These are phyloP conservation scores for Rutilus rutilus DNA, from an alignment of 2,113 vertebrate genomes.

Conservation along the genomic window DNA sequence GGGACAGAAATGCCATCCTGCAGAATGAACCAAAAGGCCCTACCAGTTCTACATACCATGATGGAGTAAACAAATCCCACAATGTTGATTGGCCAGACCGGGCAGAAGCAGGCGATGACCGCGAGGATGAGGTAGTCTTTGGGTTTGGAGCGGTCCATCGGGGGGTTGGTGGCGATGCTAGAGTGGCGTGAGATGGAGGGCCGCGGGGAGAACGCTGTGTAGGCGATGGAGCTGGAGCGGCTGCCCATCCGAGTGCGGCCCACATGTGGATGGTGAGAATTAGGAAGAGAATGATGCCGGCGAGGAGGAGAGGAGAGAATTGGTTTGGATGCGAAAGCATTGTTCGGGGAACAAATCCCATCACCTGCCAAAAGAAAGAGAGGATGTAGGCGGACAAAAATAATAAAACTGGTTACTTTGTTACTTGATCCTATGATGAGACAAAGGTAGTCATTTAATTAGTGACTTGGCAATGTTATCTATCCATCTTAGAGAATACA, in stretches of 20 bases:
- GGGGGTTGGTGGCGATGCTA: constrained; percentile 80
- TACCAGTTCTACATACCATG: constrained; percentile 80
- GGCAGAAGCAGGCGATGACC: constrained; percentile 90
- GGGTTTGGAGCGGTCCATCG: constrained; percentile 81
- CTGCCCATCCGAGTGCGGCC: constrained; percentile 75
- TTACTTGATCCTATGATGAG: background rate
- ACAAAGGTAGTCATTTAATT: background rate
- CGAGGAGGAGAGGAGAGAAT: constrained; percentile 77
- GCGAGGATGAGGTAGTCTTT: constrained; percentile 89
- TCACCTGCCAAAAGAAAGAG: constrained; percentile 66
- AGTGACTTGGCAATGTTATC: background rate
- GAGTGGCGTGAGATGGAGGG: constrained; percentile 87
- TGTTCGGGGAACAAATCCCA: constrained; percentile 60
- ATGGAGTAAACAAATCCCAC: constrained; percentile 90
- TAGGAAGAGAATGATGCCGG: constrained; percentile 75
- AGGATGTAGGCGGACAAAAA: background rate
- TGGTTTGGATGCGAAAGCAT: constrained; percentile 56
- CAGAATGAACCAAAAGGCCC: background rate
- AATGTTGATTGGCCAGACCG: constrained; percentile 93
- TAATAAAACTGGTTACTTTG: background rate
- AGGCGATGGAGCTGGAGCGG: constrained; percentile 77
- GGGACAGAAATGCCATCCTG: background rate
- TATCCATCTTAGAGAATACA: background rate
- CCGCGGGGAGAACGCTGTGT: constrained; percentile 82
- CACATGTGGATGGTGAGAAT: constrained; percentile 66